Conservation (phyloP, 2,888 invertebrate species). For the Hoplodrina blanda region DNA sequence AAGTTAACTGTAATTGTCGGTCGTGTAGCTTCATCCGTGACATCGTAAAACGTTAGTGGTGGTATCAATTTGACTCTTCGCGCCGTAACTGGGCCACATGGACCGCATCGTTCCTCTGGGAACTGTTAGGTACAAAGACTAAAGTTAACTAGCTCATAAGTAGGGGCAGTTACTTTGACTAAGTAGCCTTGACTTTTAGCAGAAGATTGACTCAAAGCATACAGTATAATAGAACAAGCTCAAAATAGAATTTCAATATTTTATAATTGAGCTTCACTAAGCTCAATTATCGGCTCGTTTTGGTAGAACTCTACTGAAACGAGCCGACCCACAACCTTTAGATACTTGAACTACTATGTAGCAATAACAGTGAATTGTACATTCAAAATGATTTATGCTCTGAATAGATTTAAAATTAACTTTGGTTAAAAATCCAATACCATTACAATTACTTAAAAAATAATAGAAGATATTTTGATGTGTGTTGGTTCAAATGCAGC, state of each 20-base stretch:
- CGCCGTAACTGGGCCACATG: constrained; percentile 30
- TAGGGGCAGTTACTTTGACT: background rate
- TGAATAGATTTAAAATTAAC: too few relatives aligned
- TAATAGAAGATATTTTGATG: too few relatives aligned
- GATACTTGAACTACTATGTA: too few relatives aligned
- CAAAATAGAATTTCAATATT: background rate
- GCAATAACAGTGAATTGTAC: too few relatives aligned
- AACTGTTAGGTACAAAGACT: constrained; percentile 11
- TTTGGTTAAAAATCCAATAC: too few relatives aligned
- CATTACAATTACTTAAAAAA: too few relatives aligned
- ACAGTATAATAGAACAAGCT: background rate
- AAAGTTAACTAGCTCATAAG: constrained; percentile 8
- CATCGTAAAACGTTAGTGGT: constrained; percentile 59
- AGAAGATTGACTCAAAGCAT: background rate
- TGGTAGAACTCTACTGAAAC: too few relatives aligned
- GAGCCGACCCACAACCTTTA: too few relatives aligned
- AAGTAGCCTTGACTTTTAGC: background rate
- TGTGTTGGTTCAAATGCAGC: background rate
- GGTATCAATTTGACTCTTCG: constrained; percentile 53
- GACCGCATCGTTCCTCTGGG: constrained; percentile 30
- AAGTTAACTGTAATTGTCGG: constrained; percentile 51
- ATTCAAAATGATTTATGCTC: too few relatives aligned
- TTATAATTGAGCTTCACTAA: too few relatives aligned
- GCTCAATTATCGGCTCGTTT: too few relatives aligned
- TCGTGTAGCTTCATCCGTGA: constrained; percentile 53